Evolutionary conservation across 2,113 vertebrate species (phyloP), one percentile per base, ranked within the genome.

Genomic region (Hepsetus odoe): DNA sequence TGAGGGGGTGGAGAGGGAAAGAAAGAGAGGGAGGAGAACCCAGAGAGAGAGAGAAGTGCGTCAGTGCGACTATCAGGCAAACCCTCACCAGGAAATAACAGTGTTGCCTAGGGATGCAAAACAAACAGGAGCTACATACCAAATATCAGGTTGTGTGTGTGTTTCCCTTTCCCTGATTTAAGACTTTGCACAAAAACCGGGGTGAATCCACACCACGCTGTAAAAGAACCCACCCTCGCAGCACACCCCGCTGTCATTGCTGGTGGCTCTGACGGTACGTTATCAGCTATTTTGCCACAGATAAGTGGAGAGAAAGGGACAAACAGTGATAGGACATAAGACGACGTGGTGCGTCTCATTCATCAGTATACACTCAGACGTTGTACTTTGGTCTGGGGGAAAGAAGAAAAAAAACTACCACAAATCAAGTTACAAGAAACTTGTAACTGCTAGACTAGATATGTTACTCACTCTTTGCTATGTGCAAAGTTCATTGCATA

Each of bases 41-140:
- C 73, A 56, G 65, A 56, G 24, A 46, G 72, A 33, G 46, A 46
- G 77, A 40, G 69, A 62, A 82, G 62, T 80, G 66, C 79, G 81
- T 86, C 81, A 86, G 56, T 74, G 51, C 69, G 72, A 76, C 68
- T 80, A 84, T 81, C 82, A 86, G 74, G 42, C 67, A 77, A 74
- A 56, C 49, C 79, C 55, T 73, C 67, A 86, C 75, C 81, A 83
- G 87, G 87, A 88, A 87, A 83, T 85, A 84, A 83, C 79, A 85
- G 64, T 67, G 82, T 86, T 87, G 83, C 87, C 84, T 84, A 85
- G 83, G 81, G 79, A 85, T 82, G 62, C 53, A 83, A 85, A 87
- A 82, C 87, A 88, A 87, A 85, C 80, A 84, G 79, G 74, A 81
- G 79, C 62, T 44, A 72, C 66, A 67, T 32, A 61, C 76, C 65